These are phyloP conservation scores for Octopus bimaculoides DNA, from an alignment of 1,140 invertebrate genomes.

Conservation along the genomic window DNA sequence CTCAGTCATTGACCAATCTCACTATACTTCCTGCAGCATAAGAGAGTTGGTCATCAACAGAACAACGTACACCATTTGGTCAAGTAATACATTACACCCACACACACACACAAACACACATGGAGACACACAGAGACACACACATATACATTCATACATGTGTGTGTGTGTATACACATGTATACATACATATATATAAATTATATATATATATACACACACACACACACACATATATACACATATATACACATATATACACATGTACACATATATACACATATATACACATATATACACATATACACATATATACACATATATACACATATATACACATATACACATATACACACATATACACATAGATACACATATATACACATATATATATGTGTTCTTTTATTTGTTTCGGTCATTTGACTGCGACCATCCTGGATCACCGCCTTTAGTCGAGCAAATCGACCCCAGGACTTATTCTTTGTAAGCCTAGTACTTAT, in stretches of 20 bases:
- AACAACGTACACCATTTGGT: no score
- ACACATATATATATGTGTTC: no score
- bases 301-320: background rate
- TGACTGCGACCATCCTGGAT: no score
- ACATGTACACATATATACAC: background rate
- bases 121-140: no score
- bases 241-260: background rate
- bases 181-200: background rate
- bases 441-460: no score
- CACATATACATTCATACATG: background rate
- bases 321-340: background rate
- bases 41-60: no score
- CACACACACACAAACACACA: background rate
- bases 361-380: background rate
- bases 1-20: no score
- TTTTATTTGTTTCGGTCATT: no score
- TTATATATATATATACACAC: background rate
- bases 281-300: background rate
- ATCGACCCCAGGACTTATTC: no score
- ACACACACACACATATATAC: background rate
- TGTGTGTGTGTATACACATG: background rate
- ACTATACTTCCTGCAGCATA: no score
- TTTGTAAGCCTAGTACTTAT: no score
- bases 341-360: background rate
- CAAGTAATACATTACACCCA: fast-evolving